Evolutionary conservation across 2,797 vertebrate species (phyloP).

Genomic region (Anniella stebbinsi): DNA sequence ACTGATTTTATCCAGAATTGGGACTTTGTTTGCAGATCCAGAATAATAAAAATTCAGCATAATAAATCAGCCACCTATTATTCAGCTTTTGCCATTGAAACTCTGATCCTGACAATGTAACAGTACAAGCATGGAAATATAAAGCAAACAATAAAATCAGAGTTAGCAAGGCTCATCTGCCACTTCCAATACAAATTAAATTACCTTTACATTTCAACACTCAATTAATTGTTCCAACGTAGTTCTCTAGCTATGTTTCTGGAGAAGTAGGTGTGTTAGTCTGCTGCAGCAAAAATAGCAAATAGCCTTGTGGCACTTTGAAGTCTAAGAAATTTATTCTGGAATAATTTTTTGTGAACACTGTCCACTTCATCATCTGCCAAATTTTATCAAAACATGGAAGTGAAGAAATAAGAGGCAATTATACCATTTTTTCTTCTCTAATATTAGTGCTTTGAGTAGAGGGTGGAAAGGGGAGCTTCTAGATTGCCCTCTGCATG

Average conservation of each 20-base stretch:
- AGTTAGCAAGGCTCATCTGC: conserved; percentile 25
- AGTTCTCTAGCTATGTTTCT: neutral
- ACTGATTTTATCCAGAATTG: neutral
- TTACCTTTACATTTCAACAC: neutral
- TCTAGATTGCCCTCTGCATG: neutral
- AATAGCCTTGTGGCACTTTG: no score
- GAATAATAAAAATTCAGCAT: neutral
- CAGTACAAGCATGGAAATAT: neutral
- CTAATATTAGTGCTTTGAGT: neutral
- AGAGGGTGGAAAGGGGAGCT: no score
- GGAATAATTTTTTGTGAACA: no score
- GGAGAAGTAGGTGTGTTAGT: no score
- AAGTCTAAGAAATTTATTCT: no score
- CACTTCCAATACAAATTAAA: conserved; percentile 22
- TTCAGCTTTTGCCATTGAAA: neutral
- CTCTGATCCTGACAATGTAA: conserved; percentile 1
- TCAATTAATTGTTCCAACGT: conserved; percentile 2
- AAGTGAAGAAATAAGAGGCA: neutral
- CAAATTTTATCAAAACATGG: neutral
- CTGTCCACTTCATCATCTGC: no score
- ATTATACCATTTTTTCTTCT: neutral
- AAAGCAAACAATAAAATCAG: conserved; percentile 24
- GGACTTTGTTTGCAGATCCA: neutral
- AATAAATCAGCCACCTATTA: neutral
- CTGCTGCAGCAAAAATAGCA: no score